phyloP scores from a whole-genome alignment of 2,888 invertebrate species.

The Diplolepis rosae region DNA sequence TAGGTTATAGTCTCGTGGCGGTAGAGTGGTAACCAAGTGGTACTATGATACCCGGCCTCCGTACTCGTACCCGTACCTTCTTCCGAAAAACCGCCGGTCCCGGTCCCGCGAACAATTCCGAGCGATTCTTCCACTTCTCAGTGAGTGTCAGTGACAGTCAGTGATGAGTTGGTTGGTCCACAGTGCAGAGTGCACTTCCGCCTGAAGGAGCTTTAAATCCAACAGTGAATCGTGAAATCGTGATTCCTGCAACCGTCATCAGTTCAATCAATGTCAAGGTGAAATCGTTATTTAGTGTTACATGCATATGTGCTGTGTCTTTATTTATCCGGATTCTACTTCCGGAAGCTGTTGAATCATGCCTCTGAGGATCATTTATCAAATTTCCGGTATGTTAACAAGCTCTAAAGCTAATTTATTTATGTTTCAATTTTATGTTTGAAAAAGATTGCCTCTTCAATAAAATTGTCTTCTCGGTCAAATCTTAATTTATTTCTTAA shows the following conservation, averaged over 20 bases:
- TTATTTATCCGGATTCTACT: background rate
- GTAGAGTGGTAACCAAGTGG: no score
- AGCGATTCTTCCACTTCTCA: background rate
- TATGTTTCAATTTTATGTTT: no score
- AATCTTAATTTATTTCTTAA: no score
- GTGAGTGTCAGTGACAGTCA: constrained; percentile 11
- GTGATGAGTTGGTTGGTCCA: constrained; percentile 20
- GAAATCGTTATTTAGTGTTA: constrained; percentile 9
- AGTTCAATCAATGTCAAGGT: constrained; percentile 7
- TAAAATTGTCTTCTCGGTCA: no score
- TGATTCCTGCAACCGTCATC: background rate
- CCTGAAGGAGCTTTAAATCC: background rate
- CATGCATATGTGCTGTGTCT: background rate
- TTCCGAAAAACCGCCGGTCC: background rate
- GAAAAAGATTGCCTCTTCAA: no score
- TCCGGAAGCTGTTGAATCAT: background rate
- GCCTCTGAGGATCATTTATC: background rate
- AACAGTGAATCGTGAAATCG: background rate
- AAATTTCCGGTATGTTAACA: constrained; percentile 1
- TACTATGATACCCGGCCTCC: background rate
- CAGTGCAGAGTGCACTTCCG: constrained; percentile 22
- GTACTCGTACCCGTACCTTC: constrained; percentile 3
- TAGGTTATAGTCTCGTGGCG: background rate
- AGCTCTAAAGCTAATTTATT: no score
- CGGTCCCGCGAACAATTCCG: no score